phyloP scores from a whole-genome alignment of 2,797 vertebrate species.

The Mus caroli region DNA sequence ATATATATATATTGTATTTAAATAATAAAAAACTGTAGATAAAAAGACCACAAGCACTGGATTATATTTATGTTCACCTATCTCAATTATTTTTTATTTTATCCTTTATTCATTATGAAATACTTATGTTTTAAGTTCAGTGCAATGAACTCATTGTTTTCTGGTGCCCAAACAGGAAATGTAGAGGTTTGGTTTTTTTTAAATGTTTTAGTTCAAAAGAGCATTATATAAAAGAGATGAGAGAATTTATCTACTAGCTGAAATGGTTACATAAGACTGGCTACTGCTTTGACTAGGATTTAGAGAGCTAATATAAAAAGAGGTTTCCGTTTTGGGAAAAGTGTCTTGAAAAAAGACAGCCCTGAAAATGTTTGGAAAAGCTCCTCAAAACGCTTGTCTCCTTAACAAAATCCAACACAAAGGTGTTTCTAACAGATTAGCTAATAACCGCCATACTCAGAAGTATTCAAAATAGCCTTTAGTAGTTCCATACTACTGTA shows the following conservation, averaged over 20 bases:
- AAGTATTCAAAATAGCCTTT: background rate
- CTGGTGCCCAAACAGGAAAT: slow-evolving; percentile 49
- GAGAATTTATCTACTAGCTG: slow-evolving; percentile 11
- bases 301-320: slow-evolving; percentile 27
- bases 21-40: too few species aligned
- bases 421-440: background rate
- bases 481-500: background rate
- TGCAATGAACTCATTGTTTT: slow-evolving; percentile 45
- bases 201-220: background rate
- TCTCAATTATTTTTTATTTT: slow-evolving; percentile 54
- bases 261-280: slow-evolving; percentile 31
- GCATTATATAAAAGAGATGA: slow-evolving; percentile 59
- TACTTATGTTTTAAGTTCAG: slow-evolving; percentile 51
- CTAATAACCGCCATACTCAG: background rate
- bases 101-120: slow-evolving; percentile 46
- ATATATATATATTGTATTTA: too few species aligned
- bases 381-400: background rate
- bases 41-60: background rate
- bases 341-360: slow-evolving; percentile 9
- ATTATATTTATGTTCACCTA: slow-evolving; percentile 28
- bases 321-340: slow-evolving; percentile 10
- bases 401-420: background rate
- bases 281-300: slow-evolving; percentile 37
- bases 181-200: background rate
- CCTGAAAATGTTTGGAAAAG: slow-evolving; percentile 12